Conservation (phyloP, 2,113 vertebrate genomes). For the Ptyas mucosa region DNA sequence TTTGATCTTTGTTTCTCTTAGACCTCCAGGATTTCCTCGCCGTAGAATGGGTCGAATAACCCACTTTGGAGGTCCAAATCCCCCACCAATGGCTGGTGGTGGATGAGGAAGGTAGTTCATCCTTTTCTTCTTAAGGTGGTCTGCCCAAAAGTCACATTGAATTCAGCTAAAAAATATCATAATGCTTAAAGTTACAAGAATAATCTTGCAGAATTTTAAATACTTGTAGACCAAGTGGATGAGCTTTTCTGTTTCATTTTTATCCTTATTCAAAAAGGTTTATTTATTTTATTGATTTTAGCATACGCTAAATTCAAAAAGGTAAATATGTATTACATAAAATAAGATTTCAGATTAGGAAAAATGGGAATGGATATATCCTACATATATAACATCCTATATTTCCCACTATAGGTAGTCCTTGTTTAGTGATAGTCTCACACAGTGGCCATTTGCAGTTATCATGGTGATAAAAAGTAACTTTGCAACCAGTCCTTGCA, state of each 20-base stretch:
- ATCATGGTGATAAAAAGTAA: background rate
- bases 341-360: background rate
- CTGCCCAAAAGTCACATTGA: background rate
- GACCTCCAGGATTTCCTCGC: slow-evolving; percentile 85
- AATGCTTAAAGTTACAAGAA: background rate
- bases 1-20: slow-evolving; percentile 47
- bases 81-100: slow-evolving; percentile 94
- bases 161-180: background rate
- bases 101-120: slow-evolving; percentile 95
- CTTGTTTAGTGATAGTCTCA: background rate
- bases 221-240: background rate
- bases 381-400: background rate
- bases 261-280: background rate
- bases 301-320: background rate
- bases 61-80: slow-evolving; percentile 81
- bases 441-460: background rate
- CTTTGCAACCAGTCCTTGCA: background rate
- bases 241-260: background rate
- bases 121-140: slow-evolving; percentile 10
- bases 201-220: background rate
- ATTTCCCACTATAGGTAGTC: background rate
- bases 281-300: too few relatives aligned
- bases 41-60: slow-evolving; percentile 90
- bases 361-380: background rate
- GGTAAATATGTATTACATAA: background rate